Conservation (phyloP, 2,888 invertebrate genomes). For the Hydrotaea cyrtoneurina region DNA sequence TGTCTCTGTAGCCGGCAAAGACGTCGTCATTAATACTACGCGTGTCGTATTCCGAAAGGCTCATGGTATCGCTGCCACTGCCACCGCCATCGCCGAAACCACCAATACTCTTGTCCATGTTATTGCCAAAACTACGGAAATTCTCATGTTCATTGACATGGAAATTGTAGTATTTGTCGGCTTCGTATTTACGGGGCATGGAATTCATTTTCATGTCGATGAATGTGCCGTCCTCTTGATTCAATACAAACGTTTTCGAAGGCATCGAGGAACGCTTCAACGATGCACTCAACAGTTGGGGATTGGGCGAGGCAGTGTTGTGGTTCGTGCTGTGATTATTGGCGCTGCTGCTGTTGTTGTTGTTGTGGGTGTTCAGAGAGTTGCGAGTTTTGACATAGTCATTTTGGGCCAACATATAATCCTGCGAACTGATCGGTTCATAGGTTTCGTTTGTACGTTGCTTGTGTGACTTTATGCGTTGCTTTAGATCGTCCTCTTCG, state of each 20-base stretch:
- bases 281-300: conserved; percentile 40
- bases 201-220: conserved; percentile 75
- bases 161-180: conserved; percentile 91
- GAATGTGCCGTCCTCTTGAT: conserved; percentile 70
- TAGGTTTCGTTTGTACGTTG: not conserved
- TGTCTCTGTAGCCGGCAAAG: conserved; percentile 91
- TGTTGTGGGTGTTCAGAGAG: conserved; percentile 47
- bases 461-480: conserved; percentile 8
- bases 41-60: conserved; percentile 70
- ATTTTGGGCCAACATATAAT: conserved; percentile 62
- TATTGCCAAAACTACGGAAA: conserved; percentile 73
- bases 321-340: not conserved
- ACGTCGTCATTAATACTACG: conserved; percentile 82
- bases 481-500: conserved; percentile 25
- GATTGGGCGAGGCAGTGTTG: not conserved
- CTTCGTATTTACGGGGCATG: conserved; percentile 83
- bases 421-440: conserved; percentile 46
- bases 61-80: conserved; percentile 55
- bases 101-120: conserved; percentile 48
- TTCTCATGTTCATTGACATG: conserved; percentile 86
- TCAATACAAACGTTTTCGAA: conserved; percentile 71
- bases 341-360: conserved; percentile 37
- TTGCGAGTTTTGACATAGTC: conserved; percentile 63
- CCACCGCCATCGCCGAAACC: conserved; percentile 47
- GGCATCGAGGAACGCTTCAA: conserved; percentile 68